phyloP scores from a whole-genome alignment of 2,888 invertebrate genomes.

The Pammene aurita region DNA sequence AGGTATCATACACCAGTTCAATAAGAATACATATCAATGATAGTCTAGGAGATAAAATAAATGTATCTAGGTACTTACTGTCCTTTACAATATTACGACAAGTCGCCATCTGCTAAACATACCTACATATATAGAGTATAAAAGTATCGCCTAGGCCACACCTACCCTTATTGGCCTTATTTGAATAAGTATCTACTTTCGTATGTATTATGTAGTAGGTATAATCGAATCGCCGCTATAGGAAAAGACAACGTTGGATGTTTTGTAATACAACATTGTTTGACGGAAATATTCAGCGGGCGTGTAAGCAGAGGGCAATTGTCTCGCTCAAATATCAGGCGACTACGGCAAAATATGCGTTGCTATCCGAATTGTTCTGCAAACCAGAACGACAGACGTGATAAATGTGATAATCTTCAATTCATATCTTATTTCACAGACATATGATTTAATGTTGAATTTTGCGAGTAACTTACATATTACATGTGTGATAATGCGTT shows the following conservation, averaged over 20 bases:
- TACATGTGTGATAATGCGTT: constrained; percentile 33
- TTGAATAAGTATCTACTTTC: background rate
- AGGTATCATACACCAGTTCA: too few species aligned
- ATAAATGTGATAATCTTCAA: background rate
- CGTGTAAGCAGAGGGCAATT: constrained; percentile 57
- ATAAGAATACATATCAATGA: too few species aligned
- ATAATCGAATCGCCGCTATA: background rate
- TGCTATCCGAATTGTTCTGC: constrained; percentile 24
- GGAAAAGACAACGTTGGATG: constrained; percentile 47
- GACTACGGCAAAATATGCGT: constrained; percentile 30
- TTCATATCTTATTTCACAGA: background rate
- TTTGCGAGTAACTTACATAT: background rate
- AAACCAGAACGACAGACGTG: constrained; percentile 16
- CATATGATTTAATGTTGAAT: constrained; percentile 1
- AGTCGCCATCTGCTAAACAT: background rate
- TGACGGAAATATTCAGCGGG: constrained; percentile 62
- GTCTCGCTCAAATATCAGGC: constrained; percentile 45
- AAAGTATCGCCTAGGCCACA: background rate
- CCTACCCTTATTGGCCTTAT: background rate
- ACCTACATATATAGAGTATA: too few species aligned
- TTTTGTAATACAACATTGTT: constrained; percentile 70
- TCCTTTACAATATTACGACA: too few species aligned
- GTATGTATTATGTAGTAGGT: background rate
- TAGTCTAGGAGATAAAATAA: too few species aligned
- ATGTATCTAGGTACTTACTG: background rate